Base-by-base conservation (phyloP, 1,140 invertebrate species). In the Gonatopus flavifemur region DNA sequence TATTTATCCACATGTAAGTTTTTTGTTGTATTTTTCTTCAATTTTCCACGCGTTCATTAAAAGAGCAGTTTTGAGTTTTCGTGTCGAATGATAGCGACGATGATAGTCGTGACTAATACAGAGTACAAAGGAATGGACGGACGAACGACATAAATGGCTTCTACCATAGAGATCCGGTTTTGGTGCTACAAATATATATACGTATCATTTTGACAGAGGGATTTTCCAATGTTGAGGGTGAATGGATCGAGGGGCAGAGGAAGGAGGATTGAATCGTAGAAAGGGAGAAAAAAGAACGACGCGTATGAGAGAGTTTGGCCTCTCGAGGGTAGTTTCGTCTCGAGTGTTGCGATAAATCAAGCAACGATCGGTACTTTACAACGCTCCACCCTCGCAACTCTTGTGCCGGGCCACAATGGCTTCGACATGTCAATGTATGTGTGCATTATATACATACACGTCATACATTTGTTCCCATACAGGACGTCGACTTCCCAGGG, bases 331-430 rank as follows among this genome's bases (percentile, higher is more conserved):
- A 53, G 55, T 32, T 38, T 20, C 18, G 38, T 39, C 31, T 53
- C 25, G 40, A 66, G 59, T 60, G 59, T 62, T 65, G 55, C 59
- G 62, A 66, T 66, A 66, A 66, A 66, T 66, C 62, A 64, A 60
- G 6, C 46, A 47, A 37, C 16, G 24, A n/a, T n/a, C 48, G 56
- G 48, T 52, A n/a, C n/a, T 55, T 51, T 54, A 30, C 40, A 20
- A n/a, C 46, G 42, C 48, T 59, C 50, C 55, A 64, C 56, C 58
- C 52, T 60, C 48, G 42, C 51, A 59, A 55, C 55, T 45, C 53
- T n/a, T n/a, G n/a, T n/a, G n/a, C n/a, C n/a, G n/a, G n/a, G n/a
- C n/a, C n/a, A n/a, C n/a, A n/a, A n/a, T n/a, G n/a, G n/a, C n/a
- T n/a, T n/a, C n/a, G n/a, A n/a, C n/a, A n/a, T n/a, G n/a, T n/a